phyloP scores from a whole-genome alignment of 2,113 vertebrate genomes.

The Psilopsiagon aymara region DNA sequence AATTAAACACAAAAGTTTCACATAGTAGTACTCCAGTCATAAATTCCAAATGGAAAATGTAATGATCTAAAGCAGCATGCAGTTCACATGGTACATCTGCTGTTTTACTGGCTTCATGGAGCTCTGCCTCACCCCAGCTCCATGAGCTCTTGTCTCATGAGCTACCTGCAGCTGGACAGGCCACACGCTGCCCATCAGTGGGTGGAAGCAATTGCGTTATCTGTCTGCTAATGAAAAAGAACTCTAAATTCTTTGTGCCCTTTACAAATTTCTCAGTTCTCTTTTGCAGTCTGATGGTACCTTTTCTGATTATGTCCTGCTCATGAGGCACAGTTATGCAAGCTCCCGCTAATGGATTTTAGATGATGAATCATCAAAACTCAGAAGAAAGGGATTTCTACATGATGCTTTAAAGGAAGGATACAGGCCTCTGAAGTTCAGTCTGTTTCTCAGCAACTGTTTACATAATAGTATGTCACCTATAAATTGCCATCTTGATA shows the following conservation, averaged over 20 bases:
- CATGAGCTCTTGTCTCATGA: not conserved
- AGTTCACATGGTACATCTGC: not conserved
- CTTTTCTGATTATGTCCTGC: not conserved
- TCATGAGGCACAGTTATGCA: fast-evolving
- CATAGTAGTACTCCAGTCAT: not conserved
- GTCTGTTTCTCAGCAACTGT: not conserved
- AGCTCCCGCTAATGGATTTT: not conserved
- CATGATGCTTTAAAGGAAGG: not conserved
- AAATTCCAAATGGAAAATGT: not conserved
- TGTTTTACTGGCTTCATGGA: not conserved
- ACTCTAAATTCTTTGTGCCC: not conserved
- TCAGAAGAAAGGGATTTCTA: not conserved
- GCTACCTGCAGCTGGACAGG: not conserved
- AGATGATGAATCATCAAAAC: not conserved
- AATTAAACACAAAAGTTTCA: not conserved
- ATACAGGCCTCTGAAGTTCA: not conserved
- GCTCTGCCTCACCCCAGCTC: not conserved
- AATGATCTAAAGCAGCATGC: not conserved
- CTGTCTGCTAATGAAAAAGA: not conserved
- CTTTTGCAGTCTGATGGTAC: not conserved
- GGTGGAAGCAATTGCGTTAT: not conserved
- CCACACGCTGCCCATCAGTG: not conserved
- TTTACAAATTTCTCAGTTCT: not conserved
- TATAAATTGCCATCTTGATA: not conserved
- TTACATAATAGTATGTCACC: not conserved